These are phyloP conservation scores for Tetragonisca angustula DNA, from an alignment of 2,888 invertebrate genomes.

Conservation along the genomic window DNA sequence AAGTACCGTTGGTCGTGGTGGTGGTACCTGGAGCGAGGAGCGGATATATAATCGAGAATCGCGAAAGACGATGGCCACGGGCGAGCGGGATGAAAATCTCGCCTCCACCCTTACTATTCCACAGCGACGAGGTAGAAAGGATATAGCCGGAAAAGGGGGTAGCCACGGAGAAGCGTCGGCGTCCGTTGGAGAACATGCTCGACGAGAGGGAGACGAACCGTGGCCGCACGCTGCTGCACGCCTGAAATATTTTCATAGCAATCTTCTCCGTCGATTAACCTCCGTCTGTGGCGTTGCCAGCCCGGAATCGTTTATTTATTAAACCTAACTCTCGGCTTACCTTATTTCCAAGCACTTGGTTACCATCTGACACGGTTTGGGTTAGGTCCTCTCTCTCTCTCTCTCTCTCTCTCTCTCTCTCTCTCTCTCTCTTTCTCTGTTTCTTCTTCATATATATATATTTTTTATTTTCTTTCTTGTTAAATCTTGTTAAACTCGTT, in stretches of 20 bases:
- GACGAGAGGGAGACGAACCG: constrained; percentile 13
- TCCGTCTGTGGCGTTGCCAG: constrained; percentile 22
- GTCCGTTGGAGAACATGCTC: constrained; percentile 20
- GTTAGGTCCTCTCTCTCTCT: too few relatives aligned
- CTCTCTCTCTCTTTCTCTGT: neutral
- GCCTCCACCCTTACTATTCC: constrained; percentile 9
- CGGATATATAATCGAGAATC: constrained; percentile 50
- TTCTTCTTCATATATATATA: too few relatives aligned
- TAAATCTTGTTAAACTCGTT: too few relatives aligned
- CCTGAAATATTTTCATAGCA: constrained; percentile 53
- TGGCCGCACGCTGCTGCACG: constrained; percentile 28
- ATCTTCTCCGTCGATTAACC: constrained; percentile 51
- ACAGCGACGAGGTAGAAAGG: neutral
- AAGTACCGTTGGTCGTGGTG: constrained; percentile 40
- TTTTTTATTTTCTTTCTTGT: too few relatives aligned
- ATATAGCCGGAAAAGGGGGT: neutral
- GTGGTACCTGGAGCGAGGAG: too few relatives aligned
- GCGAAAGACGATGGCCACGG: constrained; percentile 33
- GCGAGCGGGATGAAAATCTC: constrained; percentile 38
- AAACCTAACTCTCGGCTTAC: constrained; percentile 16
- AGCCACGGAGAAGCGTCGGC: constrained; percentile 1
- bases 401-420: too few relatives aligned
- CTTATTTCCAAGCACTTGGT: neutral
- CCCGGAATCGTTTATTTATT: constrained; percentile 48
- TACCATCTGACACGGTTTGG: neutral